Conservation (phyloP, 1,140 invertebrate genomes). For the Microplitis mediator region DNA sequence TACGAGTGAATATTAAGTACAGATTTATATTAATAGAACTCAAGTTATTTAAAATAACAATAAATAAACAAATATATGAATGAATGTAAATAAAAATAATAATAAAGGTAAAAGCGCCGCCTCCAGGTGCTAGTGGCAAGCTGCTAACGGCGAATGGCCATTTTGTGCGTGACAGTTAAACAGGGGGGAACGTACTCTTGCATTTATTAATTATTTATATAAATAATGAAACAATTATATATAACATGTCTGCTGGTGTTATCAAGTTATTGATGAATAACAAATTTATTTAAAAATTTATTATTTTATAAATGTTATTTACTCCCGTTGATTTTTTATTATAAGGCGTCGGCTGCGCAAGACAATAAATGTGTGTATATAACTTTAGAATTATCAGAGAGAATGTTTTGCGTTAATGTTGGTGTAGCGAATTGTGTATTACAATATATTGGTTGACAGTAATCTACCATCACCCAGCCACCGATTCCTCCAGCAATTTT, state of each 20-base stretch:
- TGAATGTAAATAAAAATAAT: conserved; percentile 15
- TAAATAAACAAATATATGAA: background rate
- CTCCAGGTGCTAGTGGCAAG: conserved; percentile 46
- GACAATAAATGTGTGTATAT: background rate
- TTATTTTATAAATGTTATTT: background rate
- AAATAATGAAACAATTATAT: conserved; percentile 1
- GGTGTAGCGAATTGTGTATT: conserved; percentile 27
- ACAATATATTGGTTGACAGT: conserved; percentile 36
- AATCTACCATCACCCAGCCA: conserved; percentile 25
- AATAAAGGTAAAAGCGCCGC: conserved; percentile 43
- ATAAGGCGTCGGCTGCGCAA: conserved; percentile 13
- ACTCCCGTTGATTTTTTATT: no score
- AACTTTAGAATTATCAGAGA: background rate
- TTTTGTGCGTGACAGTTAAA: conserved; percentile 63
- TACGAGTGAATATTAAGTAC: no score
- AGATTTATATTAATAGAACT: background rate
- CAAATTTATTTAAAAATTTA: background rate
- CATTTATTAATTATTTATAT: conserved; percentile 19
- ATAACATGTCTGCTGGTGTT: background rate
- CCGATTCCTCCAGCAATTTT: conserved; percentile 20
- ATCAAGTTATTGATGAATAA: background rate
- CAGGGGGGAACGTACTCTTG: conserved; percentile 30
- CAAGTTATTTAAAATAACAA: conserved; percentile 1
- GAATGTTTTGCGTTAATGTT: conserved; percentile 32
- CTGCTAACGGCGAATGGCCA: conserved; percentile 62